Conservation (phyloP, 1,140 invertebrate genomes). For the Tribolium madens region DNA sequence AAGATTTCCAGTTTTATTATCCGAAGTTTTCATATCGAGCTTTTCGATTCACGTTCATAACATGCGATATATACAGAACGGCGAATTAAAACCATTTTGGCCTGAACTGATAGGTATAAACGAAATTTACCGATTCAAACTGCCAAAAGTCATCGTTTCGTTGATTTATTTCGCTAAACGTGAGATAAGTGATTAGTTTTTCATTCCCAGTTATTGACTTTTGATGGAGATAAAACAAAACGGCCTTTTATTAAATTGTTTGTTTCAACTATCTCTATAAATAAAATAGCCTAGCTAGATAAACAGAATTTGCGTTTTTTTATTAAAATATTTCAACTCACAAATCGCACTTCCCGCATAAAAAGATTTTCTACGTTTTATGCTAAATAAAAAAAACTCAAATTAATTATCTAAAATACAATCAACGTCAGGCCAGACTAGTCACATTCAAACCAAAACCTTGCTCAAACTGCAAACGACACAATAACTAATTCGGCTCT, state of each 20-base stretch:
- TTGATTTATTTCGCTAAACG: conserved; percentile 47
- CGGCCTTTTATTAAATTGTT: conserved; percentile 50
- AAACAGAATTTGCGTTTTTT: conserved; percentile 26
- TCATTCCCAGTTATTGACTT: conserved; percentile 45
- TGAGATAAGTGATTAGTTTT: conserved; percentile 53
- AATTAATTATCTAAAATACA: neutral
- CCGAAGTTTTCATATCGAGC: conserved; percentile 48
- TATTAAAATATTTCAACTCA: conserved; percentile 2
- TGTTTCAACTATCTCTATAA: conserved; percentile 44
- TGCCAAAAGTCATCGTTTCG: conserved; percentile 6
- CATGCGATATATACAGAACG: conserved; percentile 7
- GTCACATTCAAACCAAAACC: conserved; percentile 6
- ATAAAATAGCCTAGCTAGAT: conserved; percentile 11
- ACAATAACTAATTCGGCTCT: neutral
- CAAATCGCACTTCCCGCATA: too few relatives aligned
- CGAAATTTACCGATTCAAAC: conserved; percentile 2
- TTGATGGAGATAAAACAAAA: conserved; percentile 45
- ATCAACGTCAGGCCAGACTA: neutral
- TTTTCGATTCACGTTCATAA: conserved; percentile 15
- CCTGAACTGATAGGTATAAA: neutral
- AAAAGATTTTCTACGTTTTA: too few relatives aligned
- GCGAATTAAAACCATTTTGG: conserved; percentile 5
- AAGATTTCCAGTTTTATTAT: conserved; percentile 52
- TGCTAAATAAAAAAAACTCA: too few relatives aligned
- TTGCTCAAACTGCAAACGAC: neutral